Evolutionary conservation across 37 sponge, comb jelly and placozoan species (phyloP).

Genomic region (Theonella swinhoei): DNA sequence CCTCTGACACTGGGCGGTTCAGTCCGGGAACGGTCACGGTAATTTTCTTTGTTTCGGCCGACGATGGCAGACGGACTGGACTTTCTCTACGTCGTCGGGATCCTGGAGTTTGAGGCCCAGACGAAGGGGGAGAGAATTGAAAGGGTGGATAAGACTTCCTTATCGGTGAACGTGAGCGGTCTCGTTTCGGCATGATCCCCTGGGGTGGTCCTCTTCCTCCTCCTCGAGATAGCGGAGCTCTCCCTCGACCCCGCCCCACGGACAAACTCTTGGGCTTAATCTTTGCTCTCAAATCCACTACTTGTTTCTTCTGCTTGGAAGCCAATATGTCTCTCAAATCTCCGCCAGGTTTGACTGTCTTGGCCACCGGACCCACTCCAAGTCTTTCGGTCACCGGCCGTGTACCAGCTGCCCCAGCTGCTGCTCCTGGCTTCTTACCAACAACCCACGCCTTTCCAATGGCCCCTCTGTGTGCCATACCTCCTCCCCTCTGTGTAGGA

Average conservation of each 20-base stretch:
- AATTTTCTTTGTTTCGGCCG: slow-evolving; percentile 81
- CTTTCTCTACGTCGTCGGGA: not conserved
- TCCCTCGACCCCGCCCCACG: not conserved
- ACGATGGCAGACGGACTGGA: slow-evolving; percentile 22
- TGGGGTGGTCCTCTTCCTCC: not conserved
- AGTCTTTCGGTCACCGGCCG: not conserved
- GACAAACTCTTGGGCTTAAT: slow-evolving; percentile 38
- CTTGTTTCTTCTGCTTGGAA: slow-evolving; percentile 39
- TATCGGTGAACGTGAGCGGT: not conserved
- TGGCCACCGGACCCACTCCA: not conserved
- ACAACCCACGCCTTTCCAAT: not conserved
- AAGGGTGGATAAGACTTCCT: not conserved
- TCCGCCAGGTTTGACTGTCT: not conserved
- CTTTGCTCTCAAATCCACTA: slow-evolving; percentile 58
- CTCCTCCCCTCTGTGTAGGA: not conserved
- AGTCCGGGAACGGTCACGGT: slow-evolving; percentile 76
- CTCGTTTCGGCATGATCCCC: not conserved
- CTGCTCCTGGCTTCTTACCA: not conserved
- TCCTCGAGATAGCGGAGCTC: not conserved
- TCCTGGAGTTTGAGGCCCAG: not conserved
- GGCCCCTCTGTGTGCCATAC: not conserved
- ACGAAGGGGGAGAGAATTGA: not conserved
- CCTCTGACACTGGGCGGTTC: slow-evolving; percentile 62
- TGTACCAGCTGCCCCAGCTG: not conserved
- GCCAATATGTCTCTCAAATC: slow-evolving; percentile 59